Base-by-base conservation (phyloP, 1,140 invertebrate species). In the Drosophila pectinifera region DNA sequence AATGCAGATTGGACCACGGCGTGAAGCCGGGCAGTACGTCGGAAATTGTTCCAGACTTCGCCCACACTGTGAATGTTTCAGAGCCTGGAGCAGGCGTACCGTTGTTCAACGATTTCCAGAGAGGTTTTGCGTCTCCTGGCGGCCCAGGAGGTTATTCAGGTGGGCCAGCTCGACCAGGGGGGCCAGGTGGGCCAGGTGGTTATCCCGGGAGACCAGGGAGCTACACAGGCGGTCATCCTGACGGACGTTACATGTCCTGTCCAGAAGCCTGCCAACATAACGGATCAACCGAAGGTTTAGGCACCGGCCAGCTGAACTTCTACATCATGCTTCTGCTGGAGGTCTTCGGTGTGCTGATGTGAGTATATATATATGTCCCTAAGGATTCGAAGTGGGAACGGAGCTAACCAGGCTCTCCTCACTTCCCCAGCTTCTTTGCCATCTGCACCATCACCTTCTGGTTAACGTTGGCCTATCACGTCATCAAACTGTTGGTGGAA, bases 381-480 rank as follows among this genome's bases (percentile, higher is more conserved):
- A 31, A 8, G 8, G 5, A n/a, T n/a, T 38, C 14, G 13, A 14
- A 14, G 31, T n/a, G 31, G 31, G 8, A 11, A 10, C 1, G 7
- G 8, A 10, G 28, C n/a, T 26, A 31, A 31, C 28, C 28, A 5
- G n/a, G 10, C 11, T 24, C 7, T 8, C 5, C 10, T 28, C 22
- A 45, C 3, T 24, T 5, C 38, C 31, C 3, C 20, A 91, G 90
- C 1, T 91, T 91, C 43, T 81, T 91, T 56, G 70, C 90, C 45
- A 59, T 91, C 16, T 86, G 79, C 42, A 73, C 82, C 13, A 57
- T 90, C 5, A 81, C 73, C 1, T 91, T 91, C 48, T 91, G 82
- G 85, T 26, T 90, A 14, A 68, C 70, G 1, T 14, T 91, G 46
- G 67, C 57, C 43, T 82, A 86, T 38, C 79, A 86, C 20, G 28